These are phyloP conservation scores for Azorinus chamasolen DNA, from an alignment of 2,888 invertebrate genomes.

Conservation along the genomic window DNA sequence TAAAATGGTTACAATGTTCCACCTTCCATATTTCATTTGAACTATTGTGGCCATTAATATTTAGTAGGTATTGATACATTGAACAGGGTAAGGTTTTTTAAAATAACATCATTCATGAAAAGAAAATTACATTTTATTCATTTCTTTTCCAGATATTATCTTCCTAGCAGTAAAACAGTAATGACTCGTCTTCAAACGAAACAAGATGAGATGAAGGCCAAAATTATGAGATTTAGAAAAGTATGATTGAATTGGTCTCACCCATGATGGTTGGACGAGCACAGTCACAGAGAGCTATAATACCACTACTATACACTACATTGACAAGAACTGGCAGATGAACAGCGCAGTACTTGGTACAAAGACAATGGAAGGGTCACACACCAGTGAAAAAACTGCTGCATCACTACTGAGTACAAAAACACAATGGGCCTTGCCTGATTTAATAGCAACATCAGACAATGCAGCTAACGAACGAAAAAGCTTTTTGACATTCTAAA, in stretches of 20 bases:
- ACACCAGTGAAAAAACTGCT: conserved; percentile 41
- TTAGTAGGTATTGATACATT: no score
- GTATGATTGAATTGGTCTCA: conserved; percentile 12
- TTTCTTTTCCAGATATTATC: conserved; percentile 14
- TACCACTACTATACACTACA: conserved; percentile 33
- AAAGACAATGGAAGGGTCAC: conserved; percentile 24
- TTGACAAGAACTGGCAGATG: conserved; percentile 31
- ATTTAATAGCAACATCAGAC: conserved; percentile 31
- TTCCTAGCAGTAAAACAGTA: conserved; percentile 4
- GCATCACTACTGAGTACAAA: conserved; percentile 9
- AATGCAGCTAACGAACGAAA: conserved; percentile 53
- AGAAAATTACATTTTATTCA: no score
- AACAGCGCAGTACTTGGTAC: conserved; percentile 27
- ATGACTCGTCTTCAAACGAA: conserved; percentile 12
- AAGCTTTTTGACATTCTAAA: conserved; percentile 39
- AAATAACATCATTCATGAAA: no score
- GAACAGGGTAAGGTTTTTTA: no score
- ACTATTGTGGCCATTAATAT: no score
- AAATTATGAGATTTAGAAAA: conserved; percentile 11
- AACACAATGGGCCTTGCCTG: conserved; percentile 14
- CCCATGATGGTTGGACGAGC: conserved; percentile 47
- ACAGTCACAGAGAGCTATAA: conserved; percentile 17
- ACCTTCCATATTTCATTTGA: no score
- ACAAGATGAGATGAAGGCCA: conserved; percentile 11
- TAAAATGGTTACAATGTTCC: no score